These are phyloP conservation scores for Oreochromis aureus DNA, from an alignment of 2,113 vertebrate genomes.

Conservation along the genomic window DNA sequence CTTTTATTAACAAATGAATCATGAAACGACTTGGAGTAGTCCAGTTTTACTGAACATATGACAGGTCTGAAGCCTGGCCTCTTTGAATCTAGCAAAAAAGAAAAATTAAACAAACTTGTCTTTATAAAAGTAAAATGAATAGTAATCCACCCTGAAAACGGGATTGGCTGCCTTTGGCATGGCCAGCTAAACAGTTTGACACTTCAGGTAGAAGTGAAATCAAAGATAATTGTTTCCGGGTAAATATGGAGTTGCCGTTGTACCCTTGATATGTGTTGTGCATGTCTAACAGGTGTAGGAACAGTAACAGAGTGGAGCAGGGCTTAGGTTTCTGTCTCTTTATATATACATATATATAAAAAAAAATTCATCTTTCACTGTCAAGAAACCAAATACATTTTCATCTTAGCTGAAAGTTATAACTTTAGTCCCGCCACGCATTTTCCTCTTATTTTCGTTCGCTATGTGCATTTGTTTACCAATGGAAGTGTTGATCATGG, in stretches of 20 bases:
- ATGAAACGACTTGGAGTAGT: background rate
- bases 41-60: background rate
- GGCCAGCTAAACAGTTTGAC: background rate
- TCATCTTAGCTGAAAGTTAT: background rate
- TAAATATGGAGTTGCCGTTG: background rate
- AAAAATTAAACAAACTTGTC: accelerated
- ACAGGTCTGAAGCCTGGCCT: background rate
- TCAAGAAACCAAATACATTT: constrained; percentile 29
- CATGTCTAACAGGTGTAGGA: background rate
- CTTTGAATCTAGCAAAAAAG: background rate
- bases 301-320: background rate
- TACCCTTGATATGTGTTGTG: background rate
- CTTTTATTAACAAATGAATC: background rate
- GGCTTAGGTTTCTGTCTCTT: background rate
- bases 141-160: background rate
- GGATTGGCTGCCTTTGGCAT: background rate
- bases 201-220: background rate
- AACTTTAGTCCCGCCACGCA: constrained; percentile 23
- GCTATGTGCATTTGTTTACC: constrained; percentile 62
- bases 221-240: background rate
- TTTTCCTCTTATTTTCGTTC: constrained; percentile 9
- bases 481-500: constrained; percentile 62
- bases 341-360: background rate
- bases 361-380: background rate
- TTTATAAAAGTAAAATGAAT: background rate